These are phyloP conservation scores for Drosophila neotestacea DNA, from an alignment of 2,888 invertebrate genomes.

Conservation along the genomic window DNA sequence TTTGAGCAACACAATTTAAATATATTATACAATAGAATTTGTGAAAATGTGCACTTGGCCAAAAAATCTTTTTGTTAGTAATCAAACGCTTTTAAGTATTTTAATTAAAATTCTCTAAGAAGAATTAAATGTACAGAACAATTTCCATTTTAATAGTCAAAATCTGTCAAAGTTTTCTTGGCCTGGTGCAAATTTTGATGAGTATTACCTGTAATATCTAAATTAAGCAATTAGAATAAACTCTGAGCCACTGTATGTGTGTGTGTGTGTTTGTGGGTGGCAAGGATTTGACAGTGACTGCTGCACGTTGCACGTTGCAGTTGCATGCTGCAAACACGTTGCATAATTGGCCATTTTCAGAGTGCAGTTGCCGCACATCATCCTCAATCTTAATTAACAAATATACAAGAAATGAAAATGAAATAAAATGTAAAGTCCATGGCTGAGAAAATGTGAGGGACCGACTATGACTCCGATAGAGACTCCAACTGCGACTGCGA, in stretches of 20 bases:
- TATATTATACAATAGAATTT: no score
- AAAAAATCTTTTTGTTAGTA: no score
- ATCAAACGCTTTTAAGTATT: no score
- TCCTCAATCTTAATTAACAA: conserved; percentile 80
- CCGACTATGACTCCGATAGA: conserved; percentile 25
- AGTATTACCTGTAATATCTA: no score
- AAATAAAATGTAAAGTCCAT: conserved; percentile 25
- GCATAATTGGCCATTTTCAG: conserved; percentile 77
- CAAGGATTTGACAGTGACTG: conserved; percentile 46
- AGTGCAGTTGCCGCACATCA: conserved; percentile 78
- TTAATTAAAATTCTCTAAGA: no score
- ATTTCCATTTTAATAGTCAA: no score
- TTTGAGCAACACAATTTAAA: no score
- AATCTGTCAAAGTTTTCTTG: no score
- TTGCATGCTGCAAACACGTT: conserved; percentile 64
- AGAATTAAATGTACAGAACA: no score
- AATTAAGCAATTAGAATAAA: no score
- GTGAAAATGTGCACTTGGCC: no score
- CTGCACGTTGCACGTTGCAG: conserved; percentile 63
- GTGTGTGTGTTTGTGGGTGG: conserved; percentile 1
- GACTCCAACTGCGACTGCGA: conserved; percentile 52
- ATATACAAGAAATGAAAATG: conserved; percentile 73
- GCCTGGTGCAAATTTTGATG: no score
- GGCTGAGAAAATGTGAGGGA: conserved; percentile 41
- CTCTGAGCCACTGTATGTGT: background rate